Base-by-base conservation (phyloP, 2,113 vertebrate genomes). In the Dissostichus mawsoni region DNA sequence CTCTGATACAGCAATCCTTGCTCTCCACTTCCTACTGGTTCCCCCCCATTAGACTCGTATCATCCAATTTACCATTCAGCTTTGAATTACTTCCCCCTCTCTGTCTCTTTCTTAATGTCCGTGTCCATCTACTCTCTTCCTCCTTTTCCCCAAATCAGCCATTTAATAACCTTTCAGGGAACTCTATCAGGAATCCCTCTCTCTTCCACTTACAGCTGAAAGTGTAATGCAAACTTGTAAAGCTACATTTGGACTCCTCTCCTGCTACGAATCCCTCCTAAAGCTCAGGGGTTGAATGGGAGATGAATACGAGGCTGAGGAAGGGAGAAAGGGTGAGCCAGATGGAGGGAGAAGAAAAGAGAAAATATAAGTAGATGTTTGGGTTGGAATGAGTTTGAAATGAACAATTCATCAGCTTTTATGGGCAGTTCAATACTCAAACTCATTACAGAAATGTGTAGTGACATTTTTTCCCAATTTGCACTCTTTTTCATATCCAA, bases 1-100 rank as follows among this genome's bases (percentile, higher is more conserved):
- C 36, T 89, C 87, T 88, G 80, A 88, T 69, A 48, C 88, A 80
- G 90, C 85, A 88, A 10, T 64, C 8, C 41, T 53, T 69, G 13
- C 59, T 78, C n/a, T 23, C 52, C 51, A 20, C 25, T 67, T 87
- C 61, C 29, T 57, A 71, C 79, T 41, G 23, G 72, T 89, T 77
- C 62, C 57, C 74, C 70, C 82, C 85, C 75, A 88, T 87, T 88
- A 84, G 44, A 89, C 74, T 76, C 69, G 69, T 74, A 75, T 84
- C 75, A 76, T 84, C 63, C 76, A 74, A 80, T 88, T 86, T 75
- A 36, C 48, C 53, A 86, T 81, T 81, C 67, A 82, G 20, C 61
- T 68, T 56, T 71, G 41, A 80, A 85, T 82, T 72, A 69, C 87
- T 70, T 84, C 67, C 70, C 69, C 8, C 67, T 33, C 67, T 44